Evolutionary conservation across 1,140 invertebrate species (phyloP).

Genomic region (Dreissena rostriformis): DNA sequence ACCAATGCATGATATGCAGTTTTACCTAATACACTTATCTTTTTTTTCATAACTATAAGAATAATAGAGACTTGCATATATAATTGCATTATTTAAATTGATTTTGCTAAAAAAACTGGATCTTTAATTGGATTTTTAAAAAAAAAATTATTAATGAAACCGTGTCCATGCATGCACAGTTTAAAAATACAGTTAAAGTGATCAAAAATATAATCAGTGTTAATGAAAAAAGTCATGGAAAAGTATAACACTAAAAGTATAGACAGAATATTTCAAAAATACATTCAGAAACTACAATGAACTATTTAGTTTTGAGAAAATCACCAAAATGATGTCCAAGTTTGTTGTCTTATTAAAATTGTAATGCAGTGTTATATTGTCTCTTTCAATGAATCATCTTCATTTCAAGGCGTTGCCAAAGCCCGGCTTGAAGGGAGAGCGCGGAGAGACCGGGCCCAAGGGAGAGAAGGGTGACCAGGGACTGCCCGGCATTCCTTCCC

Average conservation of each 20-base stretch:
- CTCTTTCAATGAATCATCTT: not conserved
- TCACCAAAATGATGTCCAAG: not conserved
- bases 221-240: no score
- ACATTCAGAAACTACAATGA: not conserved
- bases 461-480: constrained; percentile 40
- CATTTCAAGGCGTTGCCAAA: not conserved
- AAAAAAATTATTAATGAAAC: no score
- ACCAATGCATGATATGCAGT: no score
- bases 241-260: not conserved
- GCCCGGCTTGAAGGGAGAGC: constrained; percentile 18
- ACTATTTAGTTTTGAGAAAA: not conserved
- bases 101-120: no score
- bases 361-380: not conserved
- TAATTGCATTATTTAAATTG: no score
- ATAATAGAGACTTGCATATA: no score
- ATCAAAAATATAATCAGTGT: no score
- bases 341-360: not conserved
- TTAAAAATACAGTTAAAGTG: no score
- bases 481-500: not conserved
- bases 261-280: not conserved
- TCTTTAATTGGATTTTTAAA: no score
- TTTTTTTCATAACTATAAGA: no score
- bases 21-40: no score
- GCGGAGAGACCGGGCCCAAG: constrained; percentile 1
- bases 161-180: no score